Percentiles rank a stretch among this genome's conserved stretches.
phyloP scores from a whole-genome alignment of 64 coral and sea anemone species.

The Acropora yongei region DNA sequence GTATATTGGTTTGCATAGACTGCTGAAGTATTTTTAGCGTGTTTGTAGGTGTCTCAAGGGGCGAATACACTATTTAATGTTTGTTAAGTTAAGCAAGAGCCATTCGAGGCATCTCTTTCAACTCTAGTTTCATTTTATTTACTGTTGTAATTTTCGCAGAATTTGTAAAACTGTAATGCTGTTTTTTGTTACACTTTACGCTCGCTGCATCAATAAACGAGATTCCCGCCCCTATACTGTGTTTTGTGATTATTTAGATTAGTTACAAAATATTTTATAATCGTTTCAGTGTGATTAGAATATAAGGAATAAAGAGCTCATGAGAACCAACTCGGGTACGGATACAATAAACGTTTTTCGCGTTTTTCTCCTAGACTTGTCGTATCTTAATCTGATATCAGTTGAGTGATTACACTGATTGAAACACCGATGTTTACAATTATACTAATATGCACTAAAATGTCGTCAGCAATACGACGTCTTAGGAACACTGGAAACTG shows the following conservation, averaged over 20 bases:
- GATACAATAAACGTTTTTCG: slow-evolving; percentile 28
- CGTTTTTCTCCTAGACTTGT: background rate
- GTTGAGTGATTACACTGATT: background rate
- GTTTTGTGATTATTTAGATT: slow-evolving; percentile 51
- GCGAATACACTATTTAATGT: slow-evolving; percentile 33
- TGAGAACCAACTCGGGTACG: background rate
- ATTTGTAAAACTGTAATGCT: slow-evolving; percentile 1
- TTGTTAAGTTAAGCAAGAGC: slow-evolving; percentile 38
- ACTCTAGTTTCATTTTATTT: slow-evolving; percentile 23
- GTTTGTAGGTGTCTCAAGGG: slow-evolving; percentile 22
- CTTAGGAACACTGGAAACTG: background rate
- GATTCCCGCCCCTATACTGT: slow-evolving; percentile 42
- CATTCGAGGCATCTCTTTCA: slow-evolving; percentile 36
- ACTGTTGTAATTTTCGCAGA: slow-evolving; percentile 19
- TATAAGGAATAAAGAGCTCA: background rate
- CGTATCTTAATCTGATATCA: slow-evolving; percentile 5
- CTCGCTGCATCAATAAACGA: slow-evolving; percentile 36
- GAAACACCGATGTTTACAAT: background rate
- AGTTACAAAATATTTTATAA: slow-evolving; percentile 52
- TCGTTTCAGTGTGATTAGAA: slow-evolving; percentile 44
- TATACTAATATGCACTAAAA: background rate
- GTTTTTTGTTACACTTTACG: slow-evolving; percentile 22
- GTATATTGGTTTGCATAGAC: background rate
- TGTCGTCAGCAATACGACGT: no score
- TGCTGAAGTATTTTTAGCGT: background rate